These are phyloP conservation scores for Gavia stellata DNA, from an alignment of 2,113 vertebrate genomes.

Conservation along the genomic window DNA sequence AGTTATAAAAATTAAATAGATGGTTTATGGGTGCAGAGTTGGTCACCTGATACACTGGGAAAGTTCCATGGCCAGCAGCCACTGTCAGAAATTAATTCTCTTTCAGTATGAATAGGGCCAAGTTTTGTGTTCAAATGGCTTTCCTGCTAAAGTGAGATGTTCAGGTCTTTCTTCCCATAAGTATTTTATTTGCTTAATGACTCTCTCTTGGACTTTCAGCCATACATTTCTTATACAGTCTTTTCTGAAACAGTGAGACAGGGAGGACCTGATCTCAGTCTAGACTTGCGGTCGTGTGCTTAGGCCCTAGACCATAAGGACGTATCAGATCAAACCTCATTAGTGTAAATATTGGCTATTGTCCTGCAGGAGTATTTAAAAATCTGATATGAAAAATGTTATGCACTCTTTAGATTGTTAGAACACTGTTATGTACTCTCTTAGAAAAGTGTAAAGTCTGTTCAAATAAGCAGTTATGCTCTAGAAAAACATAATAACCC, in stretches of 20 bases:
- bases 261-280: neutral
- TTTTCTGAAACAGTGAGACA: fast-evolving
- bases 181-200: neutral
- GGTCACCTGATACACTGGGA: neutral
- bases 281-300: neutral
- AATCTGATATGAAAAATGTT: neutral
- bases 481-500: neutral
- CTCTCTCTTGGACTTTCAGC: neutral
- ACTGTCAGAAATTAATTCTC: neutral
- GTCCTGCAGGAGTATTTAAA: neutral
- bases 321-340: fast-evolving
- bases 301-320: neutral
- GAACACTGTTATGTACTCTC: fast-evolving
- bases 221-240: fast-evolving
- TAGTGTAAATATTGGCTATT: neutral
- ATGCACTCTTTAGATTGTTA: neutral
- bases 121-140: neutral
- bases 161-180: neutral
- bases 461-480: fast-evolving
- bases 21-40: neutral
- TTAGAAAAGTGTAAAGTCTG: neutral
- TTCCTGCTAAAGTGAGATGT: neutral
- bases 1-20: neutral
- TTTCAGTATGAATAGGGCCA: too few relatives aligned
- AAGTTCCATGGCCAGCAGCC: neutral